Percentiles rank a stretch among this genome's conserved stretches.
Conservation (phyloP, 2,113 vertebrate species). For the Campylorhamphus procurvoides region DNA sequence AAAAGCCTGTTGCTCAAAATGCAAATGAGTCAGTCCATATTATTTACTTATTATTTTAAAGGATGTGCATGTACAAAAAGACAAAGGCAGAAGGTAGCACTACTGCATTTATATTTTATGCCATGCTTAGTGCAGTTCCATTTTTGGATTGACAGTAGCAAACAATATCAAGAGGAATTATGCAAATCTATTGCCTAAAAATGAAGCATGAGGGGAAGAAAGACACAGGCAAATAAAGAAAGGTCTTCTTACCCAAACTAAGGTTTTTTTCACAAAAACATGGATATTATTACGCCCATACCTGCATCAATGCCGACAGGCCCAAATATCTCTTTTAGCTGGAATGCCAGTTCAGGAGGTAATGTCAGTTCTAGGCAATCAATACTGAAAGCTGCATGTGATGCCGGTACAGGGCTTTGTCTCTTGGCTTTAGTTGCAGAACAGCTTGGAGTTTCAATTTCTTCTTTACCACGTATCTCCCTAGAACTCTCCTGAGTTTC, state of each 20-base stretch:
- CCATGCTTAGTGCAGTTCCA: neutral
- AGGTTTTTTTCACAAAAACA: neutral
- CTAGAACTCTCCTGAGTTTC: neutral
- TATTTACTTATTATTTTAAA: neutral
- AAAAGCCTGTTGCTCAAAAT: neutral
- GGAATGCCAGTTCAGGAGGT: constrained; percentile 91
- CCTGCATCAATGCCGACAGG: constrained; percentile 93
- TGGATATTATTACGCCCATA: constrained; percentile 63
- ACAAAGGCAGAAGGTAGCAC: neutral
- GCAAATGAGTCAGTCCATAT: neutral
- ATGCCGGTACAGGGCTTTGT: neutral
- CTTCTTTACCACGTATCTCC: neutral
- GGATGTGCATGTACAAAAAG: neutral
- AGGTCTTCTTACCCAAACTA: neutral
- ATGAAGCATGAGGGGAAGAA: neutral
- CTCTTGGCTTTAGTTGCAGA: constrained; percentile 18
- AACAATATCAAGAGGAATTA: neutral
- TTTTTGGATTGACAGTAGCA: neutral
- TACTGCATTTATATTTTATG: neutral
- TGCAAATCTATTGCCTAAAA: neutral
- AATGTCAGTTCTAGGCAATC: constrained; percentile 89
- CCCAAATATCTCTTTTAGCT: constrained; percentile 93
- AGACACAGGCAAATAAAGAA: neutral
- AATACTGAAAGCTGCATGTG: constrained; percentile 77
- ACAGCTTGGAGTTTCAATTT: neutral